These are phyloP conservation scores for Pitta sordida DNA, from an alignment of 2,113 vertebrate genomes.

Conservation along the genomic window DNA sequence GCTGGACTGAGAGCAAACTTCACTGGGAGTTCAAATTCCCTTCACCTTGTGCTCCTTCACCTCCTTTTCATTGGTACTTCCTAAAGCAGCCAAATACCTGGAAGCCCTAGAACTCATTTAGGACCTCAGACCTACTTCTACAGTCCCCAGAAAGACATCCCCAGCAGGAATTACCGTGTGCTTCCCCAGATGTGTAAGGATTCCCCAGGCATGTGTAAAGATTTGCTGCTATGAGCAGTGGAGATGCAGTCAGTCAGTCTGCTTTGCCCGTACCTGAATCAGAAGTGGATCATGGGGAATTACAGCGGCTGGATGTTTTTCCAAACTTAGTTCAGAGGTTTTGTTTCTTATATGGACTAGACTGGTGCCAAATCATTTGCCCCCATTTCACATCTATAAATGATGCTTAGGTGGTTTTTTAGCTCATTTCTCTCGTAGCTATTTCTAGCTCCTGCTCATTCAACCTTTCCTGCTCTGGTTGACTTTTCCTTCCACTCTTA, in stretches of 20 bases:
- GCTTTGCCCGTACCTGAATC: neutral
- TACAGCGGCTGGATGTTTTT: neutral
- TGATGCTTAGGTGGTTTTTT: neutral
- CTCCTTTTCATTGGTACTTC: neutral
- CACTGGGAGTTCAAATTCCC: neutral
- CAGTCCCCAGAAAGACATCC: neutral
- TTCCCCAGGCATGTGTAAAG: rapidly evolving
- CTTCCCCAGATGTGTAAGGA: neutral
- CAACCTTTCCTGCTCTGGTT: neutral
- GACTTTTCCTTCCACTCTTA: neutral
- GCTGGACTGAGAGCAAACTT: neutral
- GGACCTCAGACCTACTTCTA: neutral
- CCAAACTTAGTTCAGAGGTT: neutral
- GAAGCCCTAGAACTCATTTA: neutral
- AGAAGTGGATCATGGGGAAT: neutral
- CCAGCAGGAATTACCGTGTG: neutral
- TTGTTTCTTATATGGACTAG: neutral
- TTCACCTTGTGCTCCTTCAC: neutral
- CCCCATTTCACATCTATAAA: neutral
- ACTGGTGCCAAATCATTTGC: neutral
- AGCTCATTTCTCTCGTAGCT: neutral
- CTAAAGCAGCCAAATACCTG: neutral
- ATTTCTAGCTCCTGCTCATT: neutral
- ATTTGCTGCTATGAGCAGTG: neutral
- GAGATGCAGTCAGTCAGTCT: neutral